phyloP scores from a whole-genome alignment of 2,797 vertebrate genomes.

The Tarsius wallacei region DNA sequence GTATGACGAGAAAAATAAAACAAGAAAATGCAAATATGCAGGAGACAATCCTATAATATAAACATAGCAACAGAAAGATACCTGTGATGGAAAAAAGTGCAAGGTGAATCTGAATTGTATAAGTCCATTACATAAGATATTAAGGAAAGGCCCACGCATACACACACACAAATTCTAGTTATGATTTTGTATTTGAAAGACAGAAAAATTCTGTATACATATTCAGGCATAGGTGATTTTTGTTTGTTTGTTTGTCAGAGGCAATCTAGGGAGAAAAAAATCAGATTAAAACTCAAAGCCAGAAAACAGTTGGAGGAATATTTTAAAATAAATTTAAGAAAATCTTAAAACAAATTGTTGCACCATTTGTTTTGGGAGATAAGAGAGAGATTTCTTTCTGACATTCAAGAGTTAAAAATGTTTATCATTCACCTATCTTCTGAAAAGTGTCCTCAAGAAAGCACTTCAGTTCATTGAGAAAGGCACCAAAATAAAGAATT shows the following conservation, averaged over 20 bases:
- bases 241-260: not conserved
- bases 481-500: not conserved
- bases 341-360: not conserved
- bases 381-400: constrained; percentile 2
- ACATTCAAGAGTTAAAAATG: constrained; percentile 3
- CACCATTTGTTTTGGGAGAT: constrained; percentile 28
- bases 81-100: not conserved
- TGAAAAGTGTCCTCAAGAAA: constrained; percentile 39
- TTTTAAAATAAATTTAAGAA: constrained; percentile 46
- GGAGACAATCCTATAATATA: not conserved
- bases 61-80: not conserved
- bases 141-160: not conserved
- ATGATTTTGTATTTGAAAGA: constrained; percentile 39
- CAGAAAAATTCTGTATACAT: not conserved
- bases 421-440: not conserved
- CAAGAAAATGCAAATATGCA: not conserved
- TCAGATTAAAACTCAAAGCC: constrained; percentile 39
- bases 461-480: constrained; percentile 1
- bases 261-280: not conserved
- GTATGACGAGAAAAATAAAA: not conserved
- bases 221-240: not conserved
- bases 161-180: not conserved
- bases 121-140: not conserved
- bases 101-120: not conserved
- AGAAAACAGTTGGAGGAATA: not conserved